A percentile compares a stretch with the other conserved stretches of the same genome.
These are phyloP conservation scores for Eulemur albifrons DNA, from an alignment of 2,797 vertebrate species.

Conservation along the genomic window DNA sequence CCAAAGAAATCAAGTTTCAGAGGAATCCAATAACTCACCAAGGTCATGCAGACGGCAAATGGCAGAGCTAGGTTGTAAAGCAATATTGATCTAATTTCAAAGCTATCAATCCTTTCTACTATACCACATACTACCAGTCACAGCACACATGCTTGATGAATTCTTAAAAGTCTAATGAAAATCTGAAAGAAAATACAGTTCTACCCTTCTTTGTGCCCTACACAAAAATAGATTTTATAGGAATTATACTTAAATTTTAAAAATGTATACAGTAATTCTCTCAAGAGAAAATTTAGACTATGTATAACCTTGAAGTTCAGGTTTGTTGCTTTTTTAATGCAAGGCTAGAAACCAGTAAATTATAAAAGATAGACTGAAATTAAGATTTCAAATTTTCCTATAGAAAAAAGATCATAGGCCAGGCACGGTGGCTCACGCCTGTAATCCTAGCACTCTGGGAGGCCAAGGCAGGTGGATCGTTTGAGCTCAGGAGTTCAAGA, in stretches of 20 bases:
- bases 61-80: neutral
- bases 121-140: neutral
- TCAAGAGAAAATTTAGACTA: slow-evolving; percentile 9
- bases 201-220: neutral
- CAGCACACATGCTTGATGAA: neutral
- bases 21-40: neutral
- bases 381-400: neutral
- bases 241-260: neutral
- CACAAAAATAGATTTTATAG: neutral
- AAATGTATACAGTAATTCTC: neutral
- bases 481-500: too few relatives aligned
- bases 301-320: neutral
- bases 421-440: too few relatives aligned
- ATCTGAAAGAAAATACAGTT: neutral
- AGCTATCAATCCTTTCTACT: neutral
- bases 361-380: neutral
- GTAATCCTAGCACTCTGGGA: too few relatives aligned
- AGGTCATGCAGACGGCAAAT: neutral
- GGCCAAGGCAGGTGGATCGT: too few relatives aligned
- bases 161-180: neutral
- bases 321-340: neutral
- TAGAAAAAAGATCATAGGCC: neutral
- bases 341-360: neutral
- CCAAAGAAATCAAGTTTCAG: neutral
- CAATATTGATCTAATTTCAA: neutral